Conservation (phyloP, 2,888 invertebrate genomes). For the Anorthoa munda region DNA sequence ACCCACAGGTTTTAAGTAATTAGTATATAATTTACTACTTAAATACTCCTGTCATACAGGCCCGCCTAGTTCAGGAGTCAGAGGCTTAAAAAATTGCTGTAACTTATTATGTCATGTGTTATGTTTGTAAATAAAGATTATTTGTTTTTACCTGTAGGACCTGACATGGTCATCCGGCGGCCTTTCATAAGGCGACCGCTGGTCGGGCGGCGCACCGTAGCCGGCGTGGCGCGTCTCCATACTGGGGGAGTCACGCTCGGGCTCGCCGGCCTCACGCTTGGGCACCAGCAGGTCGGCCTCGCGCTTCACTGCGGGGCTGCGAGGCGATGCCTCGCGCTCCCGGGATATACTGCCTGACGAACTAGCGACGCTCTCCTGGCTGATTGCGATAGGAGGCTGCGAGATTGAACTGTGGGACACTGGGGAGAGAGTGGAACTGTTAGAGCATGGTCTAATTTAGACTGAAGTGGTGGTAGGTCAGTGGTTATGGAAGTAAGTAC, state of each 20-base stretch:
- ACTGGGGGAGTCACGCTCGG: slow-evolving; percentile 94
- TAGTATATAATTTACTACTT: too few species aligned
- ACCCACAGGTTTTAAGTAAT: too few species aligned
- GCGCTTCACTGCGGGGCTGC: slow-evolving; percentile 87
- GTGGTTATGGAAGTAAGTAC: not conserved
- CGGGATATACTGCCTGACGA: slow-evolving; percentile 69
- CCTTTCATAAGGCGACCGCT: slow-evolving; percentile 93
- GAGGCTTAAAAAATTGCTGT: too few species aligned
- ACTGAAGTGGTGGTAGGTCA: not conserved
- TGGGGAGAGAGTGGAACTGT: slow-evolving; percentile 9
- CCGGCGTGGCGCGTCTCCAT: slow-evolving; percentile 93
- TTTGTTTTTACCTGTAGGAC: slow-evolving; percentile 87
- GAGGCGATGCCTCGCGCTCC: slow-evolving; percentile 82
- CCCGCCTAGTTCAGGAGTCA: too few species aligned
- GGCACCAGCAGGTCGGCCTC: slow-evolving; percentile 92
- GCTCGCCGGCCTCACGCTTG: slow-evolving; percentile 92
- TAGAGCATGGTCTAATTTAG: not conserved
- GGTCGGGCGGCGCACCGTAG: slow-evolving; percentile 93
- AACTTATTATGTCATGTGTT: too few species aligned
- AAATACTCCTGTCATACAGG: too few species aligned
- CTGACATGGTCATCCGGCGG: slow-evolving; percentile 92
- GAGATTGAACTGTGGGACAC: slow-evolving; percentile 67
- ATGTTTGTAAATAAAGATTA: too few species aligned
- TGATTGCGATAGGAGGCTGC: slow-evolving; percentile 52
- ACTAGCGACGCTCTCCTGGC: slow-evolving; percentile 63